Evolutionary conservation across 2,113 vertebrate species (phyloP).

Genomic region (Lamprologus lemairii): DNA sequence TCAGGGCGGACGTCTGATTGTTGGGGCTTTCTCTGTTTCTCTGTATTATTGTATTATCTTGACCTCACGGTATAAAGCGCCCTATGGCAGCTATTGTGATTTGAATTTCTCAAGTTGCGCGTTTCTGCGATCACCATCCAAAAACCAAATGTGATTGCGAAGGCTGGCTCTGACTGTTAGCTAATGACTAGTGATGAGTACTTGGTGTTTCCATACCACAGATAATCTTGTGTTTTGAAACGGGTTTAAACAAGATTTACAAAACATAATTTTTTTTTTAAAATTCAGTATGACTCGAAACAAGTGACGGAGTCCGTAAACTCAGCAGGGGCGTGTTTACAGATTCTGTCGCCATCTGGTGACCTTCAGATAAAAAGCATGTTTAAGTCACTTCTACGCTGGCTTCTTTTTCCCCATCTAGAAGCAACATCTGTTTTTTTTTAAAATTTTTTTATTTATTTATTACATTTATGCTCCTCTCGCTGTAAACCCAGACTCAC

Average conservation of each 20-base stretch:
- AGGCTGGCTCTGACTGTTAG: neutral
- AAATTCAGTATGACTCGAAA: neutral
- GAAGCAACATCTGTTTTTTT: neutral
- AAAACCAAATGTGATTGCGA: neutral
- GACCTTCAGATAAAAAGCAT: neutral
- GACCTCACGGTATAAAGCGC: neutral
- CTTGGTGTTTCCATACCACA: neutral
- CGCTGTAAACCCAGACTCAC: neutral
- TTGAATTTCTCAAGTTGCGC: neutral
- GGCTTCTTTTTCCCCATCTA: neutral
- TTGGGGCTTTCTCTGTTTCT: neutral
- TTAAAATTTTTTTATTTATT: fast-evolving
- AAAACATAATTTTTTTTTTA: fast-evolving
- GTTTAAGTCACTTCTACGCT: neutral
- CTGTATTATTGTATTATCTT: neutral
- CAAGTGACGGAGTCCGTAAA: neutral
- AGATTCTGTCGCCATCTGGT: neutral
- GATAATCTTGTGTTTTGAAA: neutral
- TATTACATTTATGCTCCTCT: neutral
- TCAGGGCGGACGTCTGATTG: neutral
- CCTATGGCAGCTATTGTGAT: neutral
- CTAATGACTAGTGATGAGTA: neutral
- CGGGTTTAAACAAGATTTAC: neutral
- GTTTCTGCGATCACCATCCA: neutral
- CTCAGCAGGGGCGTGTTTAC: neutral